phyloP scores from a whole-genome alignment of 2,888 invertebrate genomes.

The Daptonema setosum region DNA sequence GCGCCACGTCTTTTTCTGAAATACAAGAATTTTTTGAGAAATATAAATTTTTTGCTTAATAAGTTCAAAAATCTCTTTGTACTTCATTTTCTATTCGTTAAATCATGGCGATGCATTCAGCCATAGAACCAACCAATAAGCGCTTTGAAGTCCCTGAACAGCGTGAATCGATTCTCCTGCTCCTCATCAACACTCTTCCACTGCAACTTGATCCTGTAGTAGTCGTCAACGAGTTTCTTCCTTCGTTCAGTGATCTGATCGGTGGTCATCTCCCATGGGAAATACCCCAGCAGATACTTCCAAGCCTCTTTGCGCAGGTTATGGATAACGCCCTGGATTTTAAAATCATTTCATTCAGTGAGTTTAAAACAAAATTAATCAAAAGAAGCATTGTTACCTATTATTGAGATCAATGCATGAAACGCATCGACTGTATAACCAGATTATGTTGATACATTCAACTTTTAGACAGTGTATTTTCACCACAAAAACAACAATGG shows the following conservation, averaged over 20 bases:
- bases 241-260: constrained; percentile 39
- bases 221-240: constrained; percentile 38
- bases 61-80: too few relatives aligned
- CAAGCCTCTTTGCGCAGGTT: constrained; percentile 57
- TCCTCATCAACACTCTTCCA: constrained; percentile 70
- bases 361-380: constrained; percentile 7
- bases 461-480: too few relatives aligned
- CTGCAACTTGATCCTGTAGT: constrained; percentile 56
- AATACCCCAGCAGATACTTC: constrained; percentile 77
- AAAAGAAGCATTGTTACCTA: background rate
- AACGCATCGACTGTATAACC: background rate
- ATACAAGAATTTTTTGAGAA: constrained; percentile 8
- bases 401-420: background rate
- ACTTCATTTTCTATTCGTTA: too few relatives aligned
- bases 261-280: constrained; percentile 57
- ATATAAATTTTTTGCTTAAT: too few relatives aligned
- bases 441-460: background rate
- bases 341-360: too few relatives aligned
- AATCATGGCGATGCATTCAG: too few relatives aligned
- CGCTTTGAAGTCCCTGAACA: constrained; percentile 68
- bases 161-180: constrained; percentile 67
- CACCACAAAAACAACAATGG: too few relatives aligned
- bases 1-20: constrained; percentile 78
- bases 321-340: constrained; percentile 13
- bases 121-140: constrained; percentile 49